Evolutionary conservation across 2,797 vertebrate genomes (phyloP), one percentile per base, ranked within the genome.

Genomic region (Manis javanica): DNA sequence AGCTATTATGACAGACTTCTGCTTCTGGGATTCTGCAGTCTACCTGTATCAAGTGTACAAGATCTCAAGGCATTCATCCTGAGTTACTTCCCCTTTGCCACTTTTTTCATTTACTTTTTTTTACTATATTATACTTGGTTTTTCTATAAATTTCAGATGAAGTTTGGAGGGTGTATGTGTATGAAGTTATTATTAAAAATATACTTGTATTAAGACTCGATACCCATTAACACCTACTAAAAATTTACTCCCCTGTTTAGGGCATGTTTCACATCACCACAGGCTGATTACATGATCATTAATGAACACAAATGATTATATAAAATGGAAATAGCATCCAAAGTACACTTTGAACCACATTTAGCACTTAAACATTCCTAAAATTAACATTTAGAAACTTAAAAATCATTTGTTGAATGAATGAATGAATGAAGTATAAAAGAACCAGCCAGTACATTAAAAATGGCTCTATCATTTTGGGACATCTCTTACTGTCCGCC

Each of bases 131-230:
- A 15, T 78, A 31, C 9, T 24, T 64, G 21, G 14, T 88, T 69
- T 90, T 95, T 74, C 23, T 68, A 3, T 64, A 72, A 94, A 75
- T 91, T 95, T 66, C 69, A 90, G 68, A 78, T 89, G 51, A 90
- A 90, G 29, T 72, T 90, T 82, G 85, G 19, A 83, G 51, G n/a
- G 4, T 39, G 3, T 92, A 7, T 85, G 37, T 82, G 4, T 51
- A 23, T 90, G 59, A 90, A 90, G 42, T 88, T 83, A 61, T 79
- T 95, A 68, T 51, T 87, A 66, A 78, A 95, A 96, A 88, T 69
- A 53, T 46, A 34, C 10, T 71, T 85, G 8, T 74, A n/a, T 64
- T 94, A 69, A 84, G 59, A 26, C 39, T 72, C 95, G 78, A 72
- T 90, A 46, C 4, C n/a, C 39, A 88, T 83, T 26, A 77, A 87